phyloP scores from a whole-genome alignment of 35 echinoderm and acorn worm genomes.

The Apostichopus californicus region DNA sequence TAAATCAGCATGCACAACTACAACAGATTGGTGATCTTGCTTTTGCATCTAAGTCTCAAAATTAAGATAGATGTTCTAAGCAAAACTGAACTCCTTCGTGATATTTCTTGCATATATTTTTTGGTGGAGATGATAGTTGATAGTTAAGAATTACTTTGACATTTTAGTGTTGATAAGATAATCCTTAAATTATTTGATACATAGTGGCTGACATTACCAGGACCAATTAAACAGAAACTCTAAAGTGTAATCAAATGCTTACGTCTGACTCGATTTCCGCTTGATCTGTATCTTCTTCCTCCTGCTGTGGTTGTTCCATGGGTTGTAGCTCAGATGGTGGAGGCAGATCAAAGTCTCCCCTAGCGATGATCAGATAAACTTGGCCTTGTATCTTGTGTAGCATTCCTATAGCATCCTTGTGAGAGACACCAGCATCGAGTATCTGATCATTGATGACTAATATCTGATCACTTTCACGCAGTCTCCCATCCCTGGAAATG shows the following conservation, averaged over 20 bases:
- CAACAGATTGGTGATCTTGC: too few relatives aligned
- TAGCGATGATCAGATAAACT: constrained; percentile 87
- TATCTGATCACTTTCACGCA: constrained; percentile 94
- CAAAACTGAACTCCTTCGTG: too few relatives aligned
- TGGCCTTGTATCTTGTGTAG: constrained; percentile 82
- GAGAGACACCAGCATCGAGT: constrained; percentile 75
- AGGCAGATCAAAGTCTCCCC: constrained; percentile 79
- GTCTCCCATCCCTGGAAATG: constrained; percentile 74
- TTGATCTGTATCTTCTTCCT: not conserved
- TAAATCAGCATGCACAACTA: too few relatives aligned
- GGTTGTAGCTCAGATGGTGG: constrained; percentile 9
- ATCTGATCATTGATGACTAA: constrained; percentile 86
- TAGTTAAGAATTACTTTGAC: too few relatives aligned
- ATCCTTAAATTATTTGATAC: too few relatives aligned
- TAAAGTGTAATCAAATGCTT: not conserved
- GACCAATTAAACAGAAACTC: too few relatives aligned
- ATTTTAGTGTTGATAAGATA: too few relatives aligned
- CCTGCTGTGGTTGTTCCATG: not conserved
- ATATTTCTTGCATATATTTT: too few relatives aligned
- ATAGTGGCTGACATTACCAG: too few relatives aligned
- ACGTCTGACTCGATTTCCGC: not conserved
- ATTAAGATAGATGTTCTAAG: too few relatives aligned
- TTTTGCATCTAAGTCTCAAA: too few relatives aligned
- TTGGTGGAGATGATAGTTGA: too few relatives aligned
- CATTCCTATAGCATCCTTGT: constrained; percentile 85